Evolutionary conservation across 2,113 vertebrate genomes (phyloP), one percentile per base, ranked within the genome.

Genomic region (Pseudonaja textilis): DNA sequence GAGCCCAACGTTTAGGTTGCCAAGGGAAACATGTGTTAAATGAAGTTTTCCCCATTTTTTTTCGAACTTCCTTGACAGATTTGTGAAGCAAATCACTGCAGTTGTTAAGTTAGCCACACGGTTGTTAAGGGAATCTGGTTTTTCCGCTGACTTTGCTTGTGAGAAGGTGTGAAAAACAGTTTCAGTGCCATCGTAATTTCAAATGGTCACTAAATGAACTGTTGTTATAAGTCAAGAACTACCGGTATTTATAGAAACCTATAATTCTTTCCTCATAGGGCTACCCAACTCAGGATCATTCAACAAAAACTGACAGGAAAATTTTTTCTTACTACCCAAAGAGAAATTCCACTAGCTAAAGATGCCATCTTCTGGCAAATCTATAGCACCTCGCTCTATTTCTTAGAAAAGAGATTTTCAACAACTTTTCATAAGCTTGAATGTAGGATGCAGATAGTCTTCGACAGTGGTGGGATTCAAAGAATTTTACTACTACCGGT

Each of bases 361-460:
- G 55, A 93, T 94, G 96, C 97, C 97, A 96, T 69, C 97, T 97
- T 94, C 95, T 97, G 97, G 96, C 91, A 94, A 94, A 93, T 69
- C 12, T 34, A n/a, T 47, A 90, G 57, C 91, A 94, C 85, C 52
- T 69, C 93, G 20, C 6, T 74, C n/a, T 18, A 18, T 18, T 74
- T 74, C 14, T 74, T 34, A 34, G 14, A 74, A n/a, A 74, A 74
- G 12, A 74, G 89, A 34, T 8, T 8, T 12, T 52, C 89, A 93
- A 42, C 1, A 6, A 7, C 22, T 55, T 87, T 74, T 34, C 64
- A 34, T 2, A 74, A 18, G 64, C 0, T 5, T 34, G 64, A 34
- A 74, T 74, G 64, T 74, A n/a, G 4, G 12, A n/a, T n/a, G n/a
- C 4, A 74, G 14, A 64, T 29, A 4, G 59, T 12, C 59, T 29